Percentiles rank a stretch among this genome's conserved stretches.
phyloP scores from a whole-genome alignment of 2,888 invertebrate genomes.

The Apamea anceps region DNA sequence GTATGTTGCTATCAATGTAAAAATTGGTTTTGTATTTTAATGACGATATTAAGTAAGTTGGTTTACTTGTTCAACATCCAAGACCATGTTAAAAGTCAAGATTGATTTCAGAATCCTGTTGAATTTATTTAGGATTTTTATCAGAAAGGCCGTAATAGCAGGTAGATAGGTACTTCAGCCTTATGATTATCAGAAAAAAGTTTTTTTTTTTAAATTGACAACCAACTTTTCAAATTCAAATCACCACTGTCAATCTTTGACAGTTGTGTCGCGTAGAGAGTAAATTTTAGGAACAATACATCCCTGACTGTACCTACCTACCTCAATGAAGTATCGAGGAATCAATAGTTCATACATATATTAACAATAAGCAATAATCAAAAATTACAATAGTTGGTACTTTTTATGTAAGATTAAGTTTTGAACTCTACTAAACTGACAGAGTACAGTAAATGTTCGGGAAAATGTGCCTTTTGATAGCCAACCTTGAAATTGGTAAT shows the following conservation, averaged over 20 bases:
- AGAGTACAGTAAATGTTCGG: background rate
- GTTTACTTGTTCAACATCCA: background rate
- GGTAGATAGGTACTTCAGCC: background rate
- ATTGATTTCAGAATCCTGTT: background rate
- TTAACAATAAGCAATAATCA: background rate
- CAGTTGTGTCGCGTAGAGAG: background rate
- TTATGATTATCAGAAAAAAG: too few species aligned
- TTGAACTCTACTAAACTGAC: background rate
- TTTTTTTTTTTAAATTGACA: background rate
- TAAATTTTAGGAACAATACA: background rate
- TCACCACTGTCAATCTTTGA: background rate
- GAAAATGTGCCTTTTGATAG: constrained; percentile 26
- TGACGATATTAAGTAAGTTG: background rate
- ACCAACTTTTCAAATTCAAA: background rate
- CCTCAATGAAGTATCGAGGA: background rate
- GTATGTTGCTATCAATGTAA: background rate
- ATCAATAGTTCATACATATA: background rate
- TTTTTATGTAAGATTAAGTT: background rate
- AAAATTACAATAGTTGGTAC: background rate
- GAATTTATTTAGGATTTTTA: background rate
- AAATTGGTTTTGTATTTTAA: background rate
- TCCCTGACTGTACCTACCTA: background rate
- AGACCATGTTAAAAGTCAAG: background rate
- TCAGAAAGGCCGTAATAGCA: background rate
- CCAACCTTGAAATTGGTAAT: constrained; percentile 42